These are phyloP conservation scores for Rissa tridactyla DNA, from an alignment of 2,113 vertebrate genomes.

Conservation along the genomic window DNA sequence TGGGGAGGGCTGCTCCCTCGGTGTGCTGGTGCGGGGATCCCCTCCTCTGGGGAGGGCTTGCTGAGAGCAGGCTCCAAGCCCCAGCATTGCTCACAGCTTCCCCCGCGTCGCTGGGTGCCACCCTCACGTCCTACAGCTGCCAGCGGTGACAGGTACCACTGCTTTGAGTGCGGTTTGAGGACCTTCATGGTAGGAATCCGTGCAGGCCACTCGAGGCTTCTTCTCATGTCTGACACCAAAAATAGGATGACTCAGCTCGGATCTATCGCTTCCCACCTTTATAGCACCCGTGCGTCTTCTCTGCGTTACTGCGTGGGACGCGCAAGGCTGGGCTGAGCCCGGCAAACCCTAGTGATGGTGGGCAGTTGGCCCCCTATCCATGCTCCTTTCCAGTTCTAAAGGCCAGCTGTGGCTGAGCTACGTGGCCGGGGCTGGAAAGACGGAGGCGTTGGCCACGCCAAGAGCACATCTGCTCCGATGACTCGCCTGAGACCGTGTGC, in stretches of 20 bases:
- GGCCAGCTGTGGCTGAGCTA: neutral
- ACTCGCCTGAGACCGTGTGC: neutral
- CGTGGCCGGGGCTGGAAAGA: neutral
- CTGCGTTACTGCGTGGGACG: neutral
- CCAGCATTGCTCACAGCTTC: neutral
- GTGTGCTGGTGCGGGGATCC: neutral
- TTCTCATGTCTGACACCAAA: neutral
- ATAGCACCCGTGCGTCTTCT: accelerated
- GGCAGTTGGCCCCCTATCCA: neutral
- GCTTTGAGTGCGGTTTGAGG: neutral
- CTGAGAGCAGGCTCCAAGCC: neutral
- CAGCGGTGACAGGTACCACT: neutral
- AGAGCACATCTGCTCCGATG: neutral
- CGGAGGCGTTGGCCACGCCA: neutral
- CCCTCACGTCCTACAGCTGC: neutral
- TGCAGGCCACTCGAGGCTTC: neutral
- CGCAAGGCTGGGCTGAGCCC: neutral
- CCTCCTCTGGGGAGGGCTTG: neutral
- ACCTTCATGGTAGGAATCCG: neutral
- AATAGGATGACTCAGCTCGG: neutral
- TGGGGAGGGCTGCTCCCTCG: neutral
- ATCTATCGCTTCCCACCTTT: neutral
- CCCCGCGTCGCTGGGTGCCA: accelerated
- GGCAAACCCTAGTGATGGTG: neutral
- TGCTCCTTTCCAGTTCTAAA: neutral